Evolutionary conservation across 1,140 invertebrate species (phyloP).

Genomic region (Drosophila lowei): DNA sequence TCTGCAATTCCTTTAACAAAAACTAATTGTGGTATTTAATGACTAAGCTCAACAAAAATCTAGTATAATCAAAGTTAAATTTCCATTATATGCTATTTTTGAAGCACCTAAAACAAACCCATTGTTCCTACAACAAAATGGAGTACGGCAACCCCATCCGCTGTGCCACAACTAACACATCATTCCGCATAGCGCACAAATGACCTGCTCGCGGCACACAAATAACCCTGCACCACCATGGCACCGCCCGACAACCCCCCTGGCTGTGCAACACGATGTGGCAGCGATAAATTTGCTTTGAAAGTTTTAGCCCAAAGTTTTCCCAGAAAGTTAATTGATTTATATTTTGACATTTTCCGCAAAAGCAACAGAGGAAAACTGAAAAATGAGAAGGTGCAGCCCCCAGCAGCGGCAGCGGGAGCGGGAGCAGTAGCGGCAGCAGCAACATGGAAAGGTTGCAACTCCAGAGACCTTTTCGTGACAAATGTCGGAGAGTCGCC

Average conservation of each 20-base stretch:
- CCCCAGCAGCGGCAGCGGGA: neutral
- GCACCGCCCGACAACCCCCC: neutral
- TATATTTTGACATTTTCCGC: constrained; percentile 74
- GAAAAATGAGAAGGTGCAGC: constrained; percentile 49
- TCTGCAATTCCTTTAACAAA: too few species aligned
- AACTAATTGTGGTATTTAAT: too few species aligned
- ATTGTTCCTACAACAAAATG: constrained; percentile 33
- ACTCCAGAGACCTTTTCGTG: constrained; percentile 69
- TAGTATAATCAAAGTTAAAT: too few species aligned
- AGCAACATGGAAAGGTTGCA: constrained; percentile 41
- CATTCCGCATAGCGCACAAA: constrained; percentile 22
- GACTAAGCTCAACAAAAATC: neutral
- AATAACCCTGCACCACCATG: constrained; percentile 32
- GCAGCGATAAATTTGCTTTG: constrained; percentile 49
- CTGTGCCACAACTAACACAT: constrained; percentile 33
- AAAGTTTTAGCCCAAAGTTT: constrained; percentile 56
- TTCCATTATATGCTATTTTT: constrained; percentile 9
- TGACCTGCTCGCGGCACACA: constrained; percentile 27
- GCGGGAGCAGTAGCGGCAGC: neutral
- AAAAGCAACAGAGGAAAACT: constrained; percentile 26
- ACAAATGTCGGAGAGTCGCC: constrained; percentile 62
- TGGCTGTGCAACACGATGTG: constrained; percentile 21
- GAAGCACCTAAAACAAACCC: constrained; percentile 7
- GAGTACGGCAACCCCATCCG: constrained; percentile 31
- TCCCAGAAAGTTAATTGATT: constrained; percentile 75